Percentiles rank a stretch among this genome's conserved stretches.
phyloP scores from a whole-genome alignment of 2,797 vertebrate genomes.

The Lateolabrax maculatus region DNA sequence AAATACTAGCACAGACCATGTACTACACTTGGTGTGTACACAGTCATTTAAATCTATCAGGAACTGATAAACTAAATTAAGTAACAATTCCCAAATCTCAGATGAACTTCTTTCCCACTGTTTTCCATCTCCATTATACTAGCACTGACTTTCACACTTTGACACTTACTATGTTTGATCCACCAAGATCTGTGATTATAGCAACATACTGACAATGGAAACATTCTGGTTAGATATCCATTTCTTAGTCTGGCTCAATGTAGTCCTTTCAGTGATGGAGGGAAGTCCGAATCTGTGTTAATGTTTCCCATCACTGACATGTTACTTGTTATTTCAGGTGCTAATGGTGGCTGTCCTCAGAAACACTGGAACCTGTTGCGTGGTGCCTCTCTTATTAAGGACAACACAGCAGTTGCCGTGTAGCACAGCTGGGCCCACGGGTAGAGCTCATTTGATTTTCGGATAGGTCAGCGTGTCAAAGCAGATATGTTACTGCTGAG shows the following conservation, averaged over 20 bases:
- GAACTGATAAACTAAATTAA: no score
- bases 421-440: neutral
- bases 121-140: neutral
- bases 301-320: neutral
- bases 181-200: no score
- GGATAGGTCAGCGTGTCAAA: conserved; percentile 22
- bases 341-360: neutral
- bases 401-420: neutral
- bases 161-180: no score
- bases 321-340: neutral
- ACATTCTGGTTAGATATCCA: neutral
- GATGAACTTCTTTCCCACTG: no score
- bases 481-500: conserved; percentile 5
- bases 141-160: no score
- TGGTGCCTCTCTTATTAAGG: neutral
- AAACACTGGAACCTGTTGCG: neutral
- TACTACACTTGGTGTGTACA: no score
- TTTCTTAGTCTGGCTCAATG: neutral
- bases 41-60: no score
- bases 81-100: no score
- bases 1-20: no score
- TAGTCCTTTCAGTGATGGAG: neutral
- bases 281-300: no score
- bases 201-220: no score
- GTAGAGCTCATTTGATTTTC: conserved; percentile 9